Evolutionary conservation across 2,797 vertebrate species (phyloP).

Genomic region (Dryobates pubescens): DNA sequence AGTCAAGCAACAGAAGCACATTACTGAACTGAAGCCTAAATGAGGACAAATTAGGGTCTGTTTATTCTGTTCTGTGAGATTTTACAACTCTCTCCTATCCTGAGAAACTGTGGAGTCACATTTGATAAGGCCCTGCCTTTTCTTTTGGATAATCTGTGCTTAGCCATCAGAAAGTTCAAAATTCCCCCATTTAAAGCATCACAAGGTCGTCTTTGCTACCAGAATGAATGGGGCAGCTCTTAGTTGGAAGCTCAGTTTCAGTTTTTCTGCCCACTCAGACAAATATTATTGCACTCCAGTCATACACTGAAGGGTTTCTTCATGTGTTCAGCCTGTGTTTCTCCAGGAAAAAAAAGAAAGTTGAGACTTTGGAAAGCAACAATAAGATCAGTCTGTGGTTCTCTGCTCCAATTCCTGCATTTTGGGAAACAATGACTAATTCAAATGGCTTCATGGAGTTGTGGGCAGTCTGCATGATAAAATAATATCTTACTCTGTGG

Average conservation of each 20-base stretch:
- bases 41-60: background rate
- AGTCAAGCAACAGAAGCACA: background rate
- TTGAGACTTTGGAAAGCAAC: background rate
- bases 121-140: background rate
- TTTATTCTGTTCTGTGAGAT: background rate
- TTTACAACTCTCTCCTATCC: background rate
- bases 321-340: background rate
- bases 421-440: slow-evolving; percentile 9
- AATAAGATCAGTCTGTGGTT: background rate
- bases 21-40: background rate
- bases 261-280: slow-evolving; percentile 19
- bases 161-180: background rate
- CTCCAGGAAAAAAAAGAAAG: background rate
- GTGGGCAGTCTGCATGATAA: background rate
- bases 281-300: background rate
- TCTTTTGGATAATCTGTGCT: background rate
- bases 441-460: background rate
- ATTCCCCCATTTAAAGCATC: background rate
- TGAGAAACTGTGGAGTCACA: fast-evolving
- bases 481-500: background rate
- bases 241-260: background rate
- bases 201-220: background rate
- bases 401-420: background rate
- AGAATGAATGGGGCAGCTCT: background rate
- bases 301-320: background rate